These are phyloP conservation scores for Guaruba guarouba DNA, from an alignment of 2,113 vertebrate genomes.

Conservation along the genomic window DNA sequence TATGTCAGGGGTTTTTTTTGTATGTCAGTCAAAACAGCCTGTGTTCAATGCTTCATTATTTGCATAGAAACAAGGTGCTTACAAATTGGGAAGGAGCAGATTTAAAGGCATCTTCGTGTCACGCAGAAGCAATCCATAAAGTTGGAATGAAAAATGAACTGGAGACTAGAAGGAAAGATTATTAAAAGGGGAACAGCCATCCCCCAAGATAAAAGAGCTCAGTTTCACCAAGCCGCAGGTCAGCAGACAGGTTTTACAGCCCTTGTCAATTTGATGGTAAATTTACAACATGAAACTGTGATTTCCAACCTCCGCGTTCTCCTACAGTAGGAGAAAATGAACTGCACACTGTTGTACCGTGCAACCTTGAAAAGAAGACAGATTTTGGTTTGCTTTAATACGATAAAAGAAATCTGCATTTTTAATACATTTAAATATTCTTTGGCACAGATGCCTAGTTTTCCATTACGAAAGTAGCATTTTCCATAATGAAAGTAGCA, in stretches of 20 bases:
- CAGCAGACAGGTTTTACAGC: not conserved
- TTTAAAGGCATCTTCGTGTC: not conserved
- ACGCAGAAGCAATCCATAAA: not conserved
- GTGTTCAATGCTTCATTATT: not conserved
- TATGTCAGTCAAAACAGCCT: not conserved
- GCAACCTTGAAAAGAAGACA: not conserved
- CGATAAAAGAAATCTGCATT: not conserved
- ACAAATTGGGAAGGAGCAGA: not conserved
- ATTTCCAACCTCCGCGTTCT: not conserved
- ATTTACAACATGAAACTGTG: not conserved
- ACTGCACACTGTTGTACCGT: not conserved
- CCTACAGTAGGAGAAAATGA: not conserved
- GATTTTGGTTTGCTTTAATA: not conserved
- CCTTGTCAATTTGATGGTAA: not conserved
- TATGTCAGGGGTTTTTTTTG: not conserved
- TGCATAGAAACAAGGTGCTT: not conserved
- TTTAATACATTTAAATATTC: not conserved
- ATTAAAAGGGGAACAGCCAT: not conserved
- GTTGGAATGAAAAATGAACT: not conserved
- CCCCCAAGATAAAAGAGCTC: not conserved
- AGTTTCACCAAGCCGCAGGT: not conserved
- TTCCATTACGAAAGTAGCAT: not conserved
- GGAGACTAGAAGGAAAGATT: not conserved
- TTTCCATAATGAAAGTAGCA: not conserved
- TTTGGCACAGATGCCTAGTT: not conserved